Evolutionary conservation across 1,140 invertebrate species (phyloP).

Genomic region (Zophobas morio): DNA sequence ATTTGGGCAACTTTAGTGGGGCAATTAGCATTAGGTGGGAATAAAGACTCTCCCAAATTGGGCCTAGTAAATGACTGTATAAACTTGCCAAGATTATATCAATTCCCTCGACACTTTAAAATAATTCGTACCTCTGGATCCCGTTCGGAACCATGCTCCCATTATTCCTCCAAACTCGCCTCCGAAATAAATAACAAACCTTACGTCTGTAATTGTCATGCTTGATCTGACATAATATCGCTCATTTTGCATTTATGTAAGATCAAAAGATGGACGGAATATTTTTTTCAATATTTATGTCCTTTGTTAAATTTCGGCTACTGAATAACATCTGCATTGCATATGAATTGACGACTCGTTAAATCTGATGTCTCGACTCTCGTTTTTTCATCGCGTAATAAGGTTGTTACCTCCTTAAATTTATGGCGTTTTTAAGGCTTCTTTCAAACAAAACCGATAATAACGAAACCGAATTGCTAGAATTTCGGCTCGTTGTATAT

Average conservation of each 20-base stretch:
- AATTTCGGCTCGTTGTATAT: constrained; percentile 25
- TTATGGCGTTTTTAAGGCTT: constrained; percentile 25
- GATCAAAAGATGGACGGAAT: constrained; percentile 39
- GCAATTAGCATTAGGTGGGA: constrained; percentile 41
- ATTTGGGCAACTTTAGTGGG: constrained; percentile 36
- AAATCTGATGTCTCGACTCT: constrained; percentile 33
- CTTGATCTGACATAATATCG: constrained; percentile 38
- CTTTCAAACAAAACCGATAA: constrained; percentile 12
- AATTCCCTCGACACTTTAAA: constrained; percentile 34
- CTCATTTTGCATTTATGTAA: constrained; percentile 30
- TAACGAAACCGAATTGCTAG: constrained; percentile 20
- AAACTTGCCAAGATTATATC: constrained; percentile 38
- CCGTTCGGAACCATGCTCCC: constrained; percentile 20
- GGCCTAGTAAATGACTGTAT: constrained; percentile 39
- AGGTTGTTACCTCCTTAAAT: constrained; percentile 37
- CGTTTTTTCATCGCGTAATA: constrained; percentile 29
- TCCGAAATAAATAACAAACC: constrained; percentile 35
- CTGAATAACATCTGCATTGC: constrained; percentile 40
- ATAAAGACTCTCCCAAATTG: constrained; percentile 36
- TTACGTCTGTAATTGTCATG: constrained; percentile 41
- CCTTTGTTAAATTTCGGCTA: constrained; percentile 42
- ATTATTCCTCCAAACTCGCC: constrained; percentile 15
- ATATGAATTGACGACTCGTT: constrained; percentile 37
- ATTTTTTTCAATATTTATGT: constrained; percentile 38
- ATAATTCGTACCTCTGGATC: constrained; percentile 36